Evolutionary conservation across 2,797 vertebrate species (phyloP).

Genomic region (Thaleichthys pacificus): DNA sequence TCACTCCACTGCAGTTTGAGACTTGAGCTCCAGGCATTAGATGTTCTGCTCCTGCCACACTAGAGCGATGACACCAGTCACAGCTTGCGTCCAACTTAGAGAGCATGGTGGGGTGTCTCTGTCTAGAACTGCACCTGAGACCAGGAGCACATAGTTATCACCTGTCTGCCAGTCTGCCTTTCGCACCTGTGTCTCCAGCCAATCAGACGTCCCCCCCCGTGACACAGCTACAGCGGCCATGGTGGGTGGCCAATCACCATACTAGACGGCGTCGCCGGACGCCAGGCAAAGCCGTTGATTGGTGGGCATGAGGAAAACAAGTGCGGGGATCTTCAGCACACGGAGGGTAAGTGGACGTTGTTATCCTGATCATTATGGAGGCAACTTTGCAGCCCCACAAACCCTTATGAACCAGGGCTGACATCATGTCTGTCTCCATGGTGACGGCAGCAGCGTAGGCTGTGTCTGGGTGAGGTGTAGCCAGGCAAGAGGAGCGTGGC

Average conservation of each 20-base stretch:
- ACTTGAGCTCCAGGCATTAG: neutral
- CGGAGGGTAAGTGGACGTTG: neutral
- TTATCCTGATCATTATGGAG: constrained; percentile 7
- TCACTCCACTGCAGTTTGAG: constrained; percentile 26
- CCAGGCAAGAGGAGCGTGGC: constrained; percentile 13
- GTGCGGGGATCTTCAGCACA: neutral
- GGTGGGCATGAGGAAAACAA: neutral
- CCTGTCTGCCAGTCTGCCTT: constrained; percentile 30
- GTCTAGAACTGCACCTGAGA: constrained; percentile 14
- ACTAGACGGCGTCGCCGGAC: neutral
- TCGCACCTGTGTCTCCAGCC: constrained; percentile 36
- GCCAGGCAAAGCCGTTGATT: neutral
- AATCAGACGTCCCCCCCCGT: constrained; percentile 33
- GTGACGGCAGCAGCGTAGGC: constrained; percentile 67
- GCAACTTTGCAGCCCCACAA: constrained; percentile 35
- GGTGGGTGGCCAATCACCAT: constrained; percentile 28
- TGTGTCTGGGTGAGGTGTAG: constrained; percentile 53
- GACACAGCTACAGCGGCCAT: constrained; percentile 12
- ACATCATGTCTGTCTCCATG: constrained; percentile 83
- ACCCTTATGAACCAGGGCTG: constrained; percentile 59
- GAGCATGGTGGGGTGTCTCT: neutral
- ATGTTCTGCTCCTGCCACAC: neutral
- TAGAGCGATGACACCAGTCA: too few species aligned
- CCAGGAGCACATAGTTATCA: constrained; percentile 19
- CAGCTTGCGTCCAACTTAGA: too few species aligned